Conservation (phyloP, 2,113 vertebrate species). For the Sula dactylatra region DNA sequence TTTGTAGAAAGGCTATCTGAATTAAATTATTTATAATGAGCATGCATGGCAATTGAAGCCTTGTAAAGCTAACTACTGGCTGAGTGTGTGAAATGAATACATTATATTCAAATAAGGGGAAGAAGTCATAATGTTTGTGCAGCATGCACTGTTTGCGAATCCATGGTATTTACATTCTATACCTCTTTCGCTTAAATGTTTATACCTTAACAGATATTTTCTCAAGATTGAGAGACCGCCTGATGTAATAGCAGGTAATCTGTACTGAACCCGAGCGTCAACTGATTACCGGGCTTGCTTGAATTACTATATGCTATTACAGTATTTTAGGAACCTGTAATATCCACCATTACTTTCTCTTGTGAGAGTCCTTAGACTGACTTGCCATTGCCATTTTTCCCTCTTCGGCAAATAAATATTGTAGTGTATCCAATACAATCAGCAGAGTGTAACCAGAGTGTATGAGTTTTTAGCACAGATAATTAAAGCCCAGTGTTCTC, state of each 20-base stretch:
- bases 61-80: background rate
- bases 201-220: conserved; percentile 52
- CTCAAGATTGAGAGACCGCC: conserved; percentile 24
- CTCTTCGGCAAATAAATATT: conserved; percentile 65
- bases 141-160: background rate
- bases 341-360: conserved; percentile 69
- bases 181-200: conserved; percentile 25
- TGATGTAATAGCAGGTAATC: conserved; percentile 52
- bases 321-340: conserved; percentile 71
- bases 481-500: conserved; percentile 79
- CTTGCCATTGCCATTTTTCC: conserved; percentile 58
- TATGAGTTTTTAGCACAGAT: conserved; percentile 73
- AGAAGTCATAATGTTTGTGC: background rate
- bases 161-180: conserved; percentile 1
- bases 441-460: conserved; percentile 67
- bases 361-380: conserved; percentile 60
- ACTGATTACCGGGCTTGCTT: conserved; percentile 49
- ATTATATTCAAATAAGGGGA: background rate
- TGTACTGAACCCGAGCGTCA: background rate
- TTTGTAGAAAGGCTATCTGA: background rate
- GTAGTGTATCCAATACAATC: conserved; percentile 78
- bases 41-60: background rate
- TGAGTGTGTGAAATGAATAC: background rate
- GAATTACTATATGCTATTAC: conserved; percentile 69
- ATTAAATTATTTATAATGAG: conserved; percentile 43